Evolutionary conservation across 2,888 invertebrate species (phyloP), one percentile per base, ranked within the genome.

Genomic region (Heteropelma amictum): DNA sequence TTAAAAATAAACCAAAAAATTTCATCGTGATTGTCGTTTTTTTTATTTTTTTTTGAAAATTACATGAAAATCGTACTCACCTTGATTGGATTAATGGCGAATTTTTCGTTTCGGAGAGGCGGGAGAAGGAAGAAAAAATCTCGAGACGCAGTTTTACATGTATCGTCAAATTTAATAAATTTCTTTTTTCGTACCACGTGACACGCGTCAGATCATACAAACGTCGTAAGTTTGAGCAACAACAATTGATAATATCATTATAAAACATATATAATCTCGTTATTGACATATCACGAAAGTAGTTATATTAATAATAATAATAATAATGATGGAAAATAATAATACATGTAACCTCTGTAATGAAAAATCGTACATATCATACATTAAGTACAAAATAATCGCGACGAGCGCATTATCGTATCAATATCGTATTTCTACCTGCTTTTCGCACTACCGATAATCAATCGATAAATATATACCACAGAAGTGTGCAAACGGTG

Each of bases 231-330:
- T 35, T n/a, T 45, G 40, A 35, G 54, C 54, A 54, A 61, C 54
- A 68, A 72, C 67, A 72, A 72, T 67, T 53, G 61, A 72, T 72
- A 72, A 61, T 67, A 35, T 45, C 51, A 12, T 54, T 17, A 58
- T 61, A 69, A 60, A 61, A 71, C 61, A 70, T 67, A 72, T 72
- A 72, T 67, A 67, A 72, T 72, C 72, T 72, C 72, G 53, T 45
- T 72, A 72, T 33, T 42, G 33, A 26, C 26, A 58, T 60, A 58
- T 40, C 12, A n/a, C n/a, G n/a, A n/a, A n/a, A n/a, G 60, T 40
- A 58, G 28, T 54, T 17, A 67, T 61, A 42, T n/a, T 58, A 68
- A 60, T 58, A 40, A 40, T 60, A 58, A 56, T 28, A 53, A 45
- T 69, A 63, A 53, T 54, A 35, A 53, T 61, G 28, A 12, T 38